phyloP scores from a whole-genome alignment of 1,140 invertebrate genomes.

The Aphelenchoides fujianensis region DNA sequence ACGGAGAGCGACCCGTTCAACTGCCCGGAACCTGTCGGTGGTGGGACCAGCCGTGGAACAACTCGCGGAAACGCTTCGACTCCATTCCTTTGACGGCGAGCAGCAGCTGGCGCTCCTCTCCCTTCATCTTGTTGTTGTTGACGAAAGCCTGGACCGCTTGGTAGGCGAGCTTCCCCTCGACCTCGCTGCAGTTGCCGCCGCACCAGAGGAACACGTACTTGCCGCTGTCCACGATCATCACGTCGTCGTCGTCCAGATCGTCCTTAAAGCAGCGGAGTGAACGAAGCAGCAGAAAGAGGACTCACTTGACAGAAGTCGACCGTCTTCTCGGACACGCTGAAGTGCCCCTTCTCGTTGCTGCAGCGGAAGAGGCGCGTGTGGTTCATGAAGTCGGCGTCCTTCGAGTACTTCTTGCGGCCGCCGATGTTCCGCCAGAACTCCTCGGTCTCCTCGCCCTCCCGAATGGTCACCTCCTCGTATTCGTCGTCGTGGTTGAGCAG shows the following conservation, averaged over 20 bases:
- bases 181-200: slow-evolving; percentile 85
- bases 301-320: slow-evolving; percentile 99
- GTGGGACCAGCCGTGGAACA: slow-evolving; percentile 92
- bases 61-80: slow-evolving; percentile 87
- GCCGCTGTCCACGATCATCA: slow-evolving; percentile 98
- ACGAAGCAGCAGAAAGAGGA: no score
- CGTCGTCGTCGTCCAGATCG: slow-evolving; percentile 97
- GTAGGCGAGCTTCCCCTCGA: slow-evolving; percentile 96
- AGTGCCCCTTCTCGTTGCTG: slow-evolving; percentile 98
- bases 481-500: slow-evolving; percentile 53
- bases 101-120: slow-evolving; percentile 85
- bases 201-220: slow-evolving; percentile 97
- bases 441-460: slow-evolving; percentile 95
- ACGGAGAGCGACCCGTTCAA: background rate
- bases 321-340: slow-evolving; percentile 97
- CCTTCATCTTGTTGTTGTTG: slow-evolving; percentile 90
- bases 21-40: slow-evolving; percentile 50
- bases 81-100: slow-evolving; percentile 96
- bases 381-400: slow-evolving; percentile 85
- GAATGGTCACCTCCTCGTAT: slow-evolving; percentile 72
- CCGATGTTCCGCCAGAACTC: slow-evolving; percentile 96
- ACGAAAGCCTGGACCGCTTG: slow-evolving; percentile 99
- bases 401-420: slow-evolving; percentile 85
- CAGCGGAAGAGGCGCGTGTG: slow-evolving; percentile 91
- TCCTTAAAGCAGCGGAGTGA: slow-evolving; percentile 69